Conservation (phyloP, 2,888 invertebrate genomes). For the Yponomeuta plumbellus region DNA sequence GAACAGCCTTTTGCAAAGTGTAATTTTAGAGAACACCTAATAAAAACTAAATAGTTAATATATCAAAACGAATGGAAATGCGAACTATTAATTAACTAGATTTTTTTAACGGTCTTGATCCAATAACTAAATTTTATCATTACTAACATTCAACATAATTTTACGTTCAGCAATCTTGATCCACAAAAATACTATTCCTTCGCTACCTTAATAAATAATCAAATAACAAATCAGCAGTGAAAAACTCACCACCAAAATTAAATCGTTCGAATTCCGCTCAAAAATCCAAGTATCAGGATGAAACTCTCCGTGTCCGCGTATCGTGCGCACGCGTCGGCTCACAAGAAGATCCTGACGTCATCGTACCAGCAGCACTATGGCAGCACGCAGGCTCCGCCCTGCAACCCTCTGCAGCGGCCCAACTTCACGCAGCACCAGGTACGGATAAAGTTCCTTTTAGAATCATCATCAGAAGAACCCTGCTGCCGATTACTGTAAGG, state of each 20-base stretch:
- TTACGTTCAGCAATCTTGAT: too few species aligned
- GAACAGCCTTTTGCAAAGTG: neutral
- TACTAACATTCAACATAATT: too few species aligned
- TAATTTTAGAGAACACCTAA: neutral
- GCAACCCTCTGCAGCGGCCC: constrained; percentile 60
- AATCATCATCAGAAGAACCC: too few species aligned
- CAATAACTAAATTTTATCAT: too few species aligned
- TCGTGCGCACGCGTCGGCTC: constrained; percentile 91
- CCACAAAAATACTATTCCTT: too few species aligned
- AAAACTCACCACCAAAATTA: too few species aligned
- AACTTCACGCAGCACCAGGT: constrained; percentile 61
- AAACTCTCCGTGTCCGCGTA: constrained; percentile 93
- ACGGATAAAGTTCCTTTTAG: constrained; percentile 24
- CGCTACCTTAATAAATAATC: too few species aligned
- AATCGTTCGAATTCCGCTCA: too few species aligned
- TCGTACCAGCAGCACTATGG: constrained; percentile 88
- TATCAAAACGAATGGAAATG: neutral
- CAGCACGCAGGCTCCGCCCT: constrained; percentile 80
- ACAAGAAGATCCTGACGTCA: constrained; percentile 89
- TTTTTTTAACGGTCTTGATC: too few species aligned
- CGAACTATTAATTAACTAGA: neutral
- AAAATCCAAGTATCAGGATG: constrained; percentile 60
- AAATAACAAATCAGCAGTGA: too few species aligned
- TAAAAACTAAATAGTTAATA: neutral
- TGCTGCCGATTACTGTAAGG: too few species aligned